Evolutionary conservation across 37 sponge, comb jelly and placozoan species (phyloP).

Genomic region (Lycopodina hypogea): DNA sequence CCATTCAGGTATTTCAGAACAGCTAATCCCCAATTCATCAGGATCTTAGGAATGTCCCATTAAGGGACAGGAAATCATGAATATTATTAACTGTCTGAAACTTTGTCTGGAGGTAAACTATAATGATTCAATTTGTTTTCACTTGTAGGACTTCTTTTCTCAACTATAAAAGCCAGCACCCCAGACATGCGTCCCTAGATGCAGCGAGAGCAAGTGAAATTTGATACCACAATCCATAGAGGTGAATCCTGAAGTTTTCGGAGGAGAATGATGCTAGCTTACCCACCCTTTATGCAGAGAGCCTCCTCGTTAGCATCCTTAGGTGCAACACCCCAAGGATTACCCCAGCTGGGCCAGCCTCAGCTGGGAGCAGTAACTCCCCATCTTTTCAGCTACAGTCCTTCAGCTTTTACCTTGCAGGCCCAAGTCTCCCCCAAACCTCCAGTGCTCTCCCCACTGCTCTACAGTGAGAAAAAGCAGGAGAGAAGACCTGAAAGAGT

Average conservation of each 20-base stretch:
- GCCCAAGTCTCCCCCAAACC: constrained; percentile 2
- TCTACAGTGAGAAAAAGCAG: too few species aligned
- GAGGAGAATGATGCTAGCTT: constrained; percentile 52
- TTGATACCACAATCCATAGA: neutral
- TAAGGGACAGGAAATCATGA: constrained; percentile 1
- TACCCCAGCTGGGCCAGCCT: constrained; percentile 32
- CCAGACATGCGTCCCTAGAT: neutral
- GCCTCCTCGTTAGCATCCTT: constrained; percentile 1
- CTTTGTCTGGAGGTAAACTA: neutral
- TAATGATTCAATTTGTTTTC: neutral
- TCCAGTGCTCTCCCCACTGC: neutral
- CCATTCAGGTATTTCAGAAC: neutral
- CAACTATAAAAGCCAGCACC: neutral
- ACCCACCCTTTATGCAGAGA: constrained; percentile 51
- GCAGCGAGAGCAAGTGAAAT: too few species aligned
- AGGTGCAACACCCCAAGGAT: constrained; percentile 4
- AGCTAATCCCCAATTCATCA: neutral
- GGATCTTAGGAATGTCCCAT: neutral
- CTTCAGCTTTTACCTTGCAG: constrained; percentile 1
- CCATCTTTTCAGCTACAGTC: constrained; percentile 18
- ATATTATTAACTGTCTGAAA: neutral
- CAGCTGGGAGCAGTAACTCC: neutral
- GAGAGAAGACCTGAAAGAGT: neutral
- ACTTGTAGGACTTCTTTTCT: constrained; percentile 13
- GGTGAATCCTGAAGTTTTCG: neutral